phyloP scores from a whole-genome alignment of 2,113 vertebrate genomes.

The Caranx ignobilis region DNA sequence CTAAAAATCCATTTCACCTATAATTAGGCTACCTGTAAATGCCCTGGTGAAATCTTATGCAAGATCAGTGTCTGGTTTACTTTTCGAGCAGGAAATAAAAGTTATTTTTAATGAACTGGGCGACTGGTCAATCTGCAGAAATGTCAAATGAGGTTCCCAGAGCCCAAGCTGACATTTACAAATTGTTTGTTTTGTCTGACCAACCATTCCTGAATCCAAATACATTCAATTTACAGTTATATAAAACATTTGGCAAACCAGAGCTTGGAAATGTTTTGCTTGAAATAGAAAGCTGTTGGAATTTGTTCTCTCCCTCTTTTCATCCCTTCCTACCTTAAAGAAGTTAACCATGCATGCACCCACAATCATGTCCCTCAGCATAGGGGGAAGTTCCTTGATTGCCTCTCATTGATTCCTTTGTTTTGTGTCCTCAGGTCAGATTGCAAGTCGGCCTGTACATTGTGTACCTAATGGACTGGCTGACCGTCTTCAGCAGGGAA shows the following conservation, averaged over 20 bases:
- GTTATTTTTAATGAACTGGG: background rate
- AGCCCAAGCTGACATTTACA: background rate
- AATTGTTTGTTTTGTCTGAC: background rate
- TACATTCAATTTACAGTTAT: background rate
- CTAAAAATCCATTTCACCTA: conserved; percentile 31
- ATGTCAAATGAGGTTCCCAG: background rate
- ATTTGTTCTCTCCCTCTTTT: background rate
- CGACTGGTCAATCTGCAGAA: background rate
- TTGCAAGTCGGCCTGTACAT: conserved; percentile 96
- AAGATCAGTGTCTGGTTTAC: background rate
- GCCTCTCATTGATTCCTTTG: conserved; percentile 4
- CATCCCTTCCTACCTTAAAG: background rate
- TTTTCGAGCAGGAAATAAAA: background rate
- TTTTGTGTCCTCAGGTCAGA: conserved; percentile 86
- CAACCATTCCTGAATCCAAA: background rate
- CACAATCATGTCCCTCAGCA: background rate
- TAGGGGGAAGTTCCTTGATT: background rate
- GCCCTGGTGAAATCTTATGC: conserved; percentile 8
- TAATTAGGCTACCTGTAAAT: conserved; percentile 1
- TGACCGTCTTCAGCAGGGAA: conserved; percentile 89
- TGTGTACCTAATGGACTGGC: conserved; percentile 95
- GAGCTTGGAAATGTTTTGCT: background rate
- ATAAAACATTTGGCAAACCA: background rate
- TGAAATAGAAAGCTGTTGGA: background rate
- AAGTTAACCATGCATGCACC: background rate